These are phyloP conservation scores for Tryphoninae sp. DNA, from an alignment of 2,888 invertebrate species.

Conservation along the genomic window DNA sequence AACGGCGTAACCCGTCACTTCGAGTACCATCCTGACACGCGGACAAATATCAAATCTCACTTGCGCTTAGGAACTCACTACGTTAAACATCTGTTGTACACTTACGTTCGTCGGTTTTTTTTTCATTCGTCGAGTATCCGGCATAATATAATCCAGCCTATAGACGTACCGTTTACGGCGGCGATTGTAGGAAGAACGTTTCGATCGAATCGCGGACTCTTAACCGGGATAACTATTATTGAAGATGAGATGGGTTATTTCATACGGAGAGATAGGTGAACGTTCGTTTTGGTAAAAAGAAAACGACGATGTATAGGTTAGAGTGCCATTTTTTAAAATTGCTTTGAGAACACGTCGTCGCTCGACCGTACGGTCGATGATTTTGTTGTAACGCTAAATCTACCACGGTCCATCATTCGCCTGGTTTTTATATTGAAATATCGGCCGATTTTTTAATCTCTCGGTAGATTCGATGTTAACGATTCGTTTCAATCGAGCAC, in stretches of 20 bases:
- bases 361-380: no score
- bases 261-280: conserved; percentile 10
- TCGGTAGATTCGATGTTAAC: no score
- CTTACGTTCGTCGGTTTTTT: not conserved
- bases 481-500: conserved; percentile 1
- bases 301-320: not conserved
- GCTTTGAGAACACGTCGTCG: no score
- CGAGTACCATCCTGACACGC: conserved; percentile 35
- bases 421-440: not conserved
- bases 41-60: conserved; percentile 45
- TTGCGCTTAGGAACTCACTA: conserved; percentile 10
- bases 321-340: not conserved
- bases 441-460: no score
- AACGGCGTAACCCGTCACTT: conserved; percentile 29
- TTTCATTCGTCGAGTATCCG: conserved; percentile 3
- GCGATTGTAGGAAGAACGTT: not conserved
- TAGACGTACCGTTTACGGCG: not conserved
- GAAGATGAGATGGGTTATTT: conserved; percentile 23
- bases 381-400: no score
- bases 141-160: not conserved
- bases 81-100: conserved; percentile 29
- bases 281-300: not conserved
- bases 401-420: no score
- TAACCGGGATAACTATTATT: conserved; percentile 8
- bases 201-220: conserved; percentile 12